Conservation (phyloP, 2,113 vertebrate species). For the Alethe diademata region DNA sequence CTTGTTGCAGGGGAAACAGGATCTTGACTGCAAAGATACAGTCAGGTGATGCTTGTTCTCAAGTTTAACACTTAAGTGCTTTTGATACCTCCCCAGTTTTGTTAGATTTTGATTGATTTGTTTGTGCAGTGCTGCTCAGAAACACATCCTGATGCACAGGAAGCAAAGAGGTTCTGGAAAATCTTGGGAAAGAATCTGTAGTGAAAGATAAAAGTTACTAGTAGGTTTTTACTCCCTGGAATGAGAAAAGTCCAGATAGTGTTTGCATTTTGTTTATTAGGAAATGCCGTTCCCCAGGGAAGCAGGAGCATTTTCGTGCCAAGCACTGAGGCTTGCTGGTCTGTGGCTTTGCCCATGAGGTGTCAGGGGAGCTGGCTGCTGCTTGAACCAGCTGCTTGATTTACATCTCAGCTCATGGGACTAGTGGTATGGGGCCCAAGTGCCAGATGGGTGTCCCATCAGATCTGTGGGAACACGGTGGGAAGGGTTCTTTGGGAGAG, state of each 20-base stretch:
- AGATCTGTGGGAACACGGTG: not conserved
- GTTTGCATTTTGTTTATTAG: not conserved
- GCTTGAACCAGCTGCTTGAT: not conserved
- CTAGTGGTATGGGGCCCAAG: not conserved
- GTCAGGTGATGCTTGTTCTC: not conserved
- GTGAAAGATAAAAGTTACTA: not conserved
- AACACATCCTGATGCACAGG: not conserved
- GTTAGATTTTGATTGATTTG: not conserved
- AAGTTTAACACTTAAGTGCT: not conserved
- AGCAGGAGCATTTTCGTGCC: not conserved
- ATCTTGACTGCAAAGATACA: not conserved
- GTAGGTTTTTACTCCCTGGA: not conserved
- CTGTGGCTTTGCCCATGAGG: not conserved
- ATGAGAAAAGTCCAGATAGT: not conserved
- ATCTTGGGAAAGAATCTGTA: not conserved
- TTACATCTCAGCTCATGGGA: not conserved
- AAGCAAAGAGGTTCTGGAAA: not conserved
- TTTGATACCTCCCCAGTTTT: not conserved
- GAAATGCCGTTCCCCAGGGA: not conserved
- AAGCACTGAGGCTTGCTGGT: not conserved
- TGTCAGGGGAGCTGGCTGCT: not conserved
- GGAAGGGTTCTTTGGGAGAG: not conserved
- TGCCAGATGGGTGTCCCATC: not conserved
- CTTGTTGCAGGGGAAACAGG: not conserved
- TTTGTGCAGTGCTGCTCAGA: not conserved